Conservation (phyloP, 2,113 vertebrate genomes). For the Perca flavescens region DNA sequence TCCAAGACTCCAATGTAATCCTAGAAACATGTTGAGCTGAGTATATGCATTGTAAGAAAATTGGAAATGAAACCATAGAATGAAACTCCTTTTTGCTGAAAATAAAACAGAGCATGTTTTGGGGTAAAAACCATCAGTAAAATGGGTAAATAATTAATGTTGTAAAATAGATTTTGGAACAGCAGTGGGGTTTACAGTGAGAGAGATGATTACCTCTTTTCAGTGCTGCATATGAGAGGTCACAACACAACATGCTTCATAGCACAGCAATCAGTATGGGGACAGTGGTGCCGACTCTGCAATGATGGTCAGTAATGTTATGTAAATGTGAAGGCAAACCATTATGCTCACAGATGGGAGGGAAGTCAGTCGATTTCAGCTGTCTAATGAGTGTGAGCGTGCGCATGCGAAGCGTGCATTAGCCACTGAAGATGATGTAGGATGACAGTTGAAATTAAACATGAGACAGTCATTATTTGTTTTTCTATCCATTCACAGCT, state of each 20-base stretch:
- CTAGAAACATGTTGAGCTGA: slow-evolving; percentile 5
- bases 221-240: slow-evolving; percentile 16
- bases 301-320: slow-evolving; percentile 42
- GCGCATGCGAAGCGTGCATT: slow-evolving; percentile 9
- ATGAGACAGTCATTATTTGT: slow-evolving; percentile 19
- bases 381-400: slow-evolving; percentile 23
- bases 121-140: neutral
- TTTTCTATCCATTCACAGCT: slow-evolving; percentile 16
- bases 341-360: slow-evolving; percentile 41
- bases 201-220: slow-evolving; percentile 48
- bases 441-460: slow-evolving; percentile 44
- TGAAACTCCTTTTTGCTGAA: neutral
- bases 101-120: neutral
- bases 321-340: slow-evolving; percentile 51
- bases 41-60: neutral
- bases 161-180: slow-evolving; percentile 18
- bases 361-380: slow-evolving; percentile 28
- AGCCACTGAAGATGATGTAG: slow-evolving; percentile 15
- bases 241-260: slow-evolving; percentile 25
- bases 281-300: neutral
- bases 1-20: slow-evolving; percentile 1
- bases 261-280: slow-evolving; percentile 37
- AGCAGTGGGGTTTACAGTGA: neutral
- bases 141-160: slow-evolving; percentile 27
- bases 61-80: too few species aligned